Conservation (phyloP, 1,140 invertebrate genomes). For the Drosophila persimilis region DNA sequence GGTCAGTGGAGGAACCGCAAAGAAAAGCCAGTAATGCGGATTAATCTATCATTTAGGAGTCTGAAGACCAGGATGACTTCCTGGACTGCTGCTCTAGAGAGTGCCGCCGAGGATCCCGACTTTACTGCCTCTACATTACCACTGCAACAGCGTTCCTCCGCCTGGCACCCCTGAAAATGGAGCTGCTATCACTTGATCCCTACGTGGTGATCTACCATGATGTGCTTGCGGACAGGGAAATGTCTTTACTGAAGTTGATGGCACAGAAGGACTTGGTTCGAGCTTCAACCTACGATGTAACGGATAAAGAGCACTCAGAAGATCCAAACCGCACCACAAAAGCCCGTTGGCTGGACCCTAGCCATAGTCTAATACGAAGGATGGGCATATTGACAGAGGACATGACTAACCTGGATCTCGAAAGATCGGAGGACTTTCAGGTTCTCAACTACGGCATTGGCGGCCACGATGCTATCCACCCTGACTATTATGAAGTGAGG, state of each 20-base stretch:
- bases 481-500: background rate
- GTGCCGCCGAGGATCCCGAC: background rate
- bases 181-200: conserved; percentile 28
- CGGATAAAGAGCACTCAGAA: no score
- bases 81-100: no score
- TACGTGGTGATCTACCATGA: conserved; percentile 31
- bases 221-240: background rate
- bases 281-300: background rate
- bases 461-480: background rate
- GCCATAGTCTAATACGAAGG: background rate
- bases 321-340: background rate
- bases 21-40: no score
- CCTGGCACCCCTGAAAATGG: conserved; percentile 34
- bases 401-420: background rate
- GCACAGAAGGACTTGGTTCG: background rate
- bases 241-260: background rate
- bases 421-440: background rate
- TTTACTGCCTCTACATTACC: conserved; percentile 35
- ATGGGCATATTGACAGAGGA: background rate
- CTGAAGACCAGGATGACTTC: no score
- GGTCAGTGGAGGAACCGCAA: no score
- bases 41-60: no score
- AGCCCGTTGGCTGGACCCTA: background rate
- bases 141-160: conserved; percentile 9
- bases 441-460: conserved; percentile 11